Percentiles rank a stretch among this genome's conserved stretches.
phyloP scores from a whole-genome alignment of 2,113 vertebrate species.

The Alouatta palliata region DNA sequence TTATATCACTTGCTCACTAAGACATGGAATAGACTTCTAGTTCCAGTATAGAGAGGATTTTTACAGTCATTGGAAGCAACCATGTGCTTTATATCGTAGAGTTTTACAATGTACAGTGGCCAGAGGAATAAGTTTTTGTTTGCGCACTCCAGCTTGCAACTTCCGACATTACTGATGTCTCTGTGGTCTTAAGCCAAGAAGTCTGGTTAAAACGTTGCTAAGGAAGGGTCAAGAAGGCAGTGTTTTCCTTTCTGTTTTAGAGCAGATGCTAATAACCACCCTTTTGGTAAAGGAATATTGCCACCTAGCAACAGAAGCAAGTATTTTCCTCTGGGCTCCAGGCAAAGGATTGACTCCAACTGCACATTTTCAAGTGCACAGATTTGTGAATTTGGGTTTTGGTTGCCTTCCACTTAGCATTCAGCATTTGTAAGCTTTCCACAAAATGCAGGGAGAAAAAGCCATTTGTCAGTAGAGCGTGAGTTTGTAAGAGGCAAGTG shows the following conservation, averaged over 20 bases:
- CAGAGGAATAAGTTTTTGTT: background rate
- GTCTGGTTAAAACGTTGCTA: slow-evolving; percentile 48
- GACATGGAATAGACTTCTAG: background rate
- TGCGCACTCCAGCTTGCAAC: background rate
- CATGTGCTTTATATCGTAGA: background rate
- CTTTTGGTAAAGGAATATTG: slow-evolving; percentile 70
- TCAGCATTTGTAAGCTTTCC: slow-evolving; percentile 47
- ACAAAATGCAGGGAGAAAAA: slow-evolving; percentile 41
- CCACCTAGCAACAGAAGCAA: slow-evolving; percentile 63
- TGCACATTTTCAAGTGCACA: slow-evolving; percentile 34
- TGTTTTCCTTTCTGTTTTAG: slow-evolving; percentile 52
- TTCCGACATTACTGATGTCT: background rate
- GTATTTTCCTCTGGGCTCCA: background rate
- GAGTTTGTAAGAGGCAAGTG: slow-evolving; percentile 63
- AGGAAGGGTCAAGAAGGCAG: slow-evolving; percentile 38
- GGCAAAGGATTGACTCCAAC: slow-evolving; percentile 40
- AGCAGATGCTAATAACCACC: background rate
- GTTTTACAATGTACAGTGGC: slow-evolving; percentile 13
- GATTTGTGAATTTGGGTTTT: slow-evolving; percentile 35
- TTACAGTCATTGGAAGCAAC: background rate
- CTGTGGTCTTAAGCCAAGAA: slow-evolving; percentile 42
- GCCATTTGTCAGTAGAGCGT: slow-evolving; percentile 35
- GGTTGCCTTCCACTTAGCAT: slow-evolving; percentile 65
- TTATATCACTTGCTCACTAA: background rate
- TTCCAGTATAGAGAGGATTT: background rate